Evolutionary conservation across 2,888 invertebrate species (phyloP).

Genomic region (Arge pagana): DNA sequence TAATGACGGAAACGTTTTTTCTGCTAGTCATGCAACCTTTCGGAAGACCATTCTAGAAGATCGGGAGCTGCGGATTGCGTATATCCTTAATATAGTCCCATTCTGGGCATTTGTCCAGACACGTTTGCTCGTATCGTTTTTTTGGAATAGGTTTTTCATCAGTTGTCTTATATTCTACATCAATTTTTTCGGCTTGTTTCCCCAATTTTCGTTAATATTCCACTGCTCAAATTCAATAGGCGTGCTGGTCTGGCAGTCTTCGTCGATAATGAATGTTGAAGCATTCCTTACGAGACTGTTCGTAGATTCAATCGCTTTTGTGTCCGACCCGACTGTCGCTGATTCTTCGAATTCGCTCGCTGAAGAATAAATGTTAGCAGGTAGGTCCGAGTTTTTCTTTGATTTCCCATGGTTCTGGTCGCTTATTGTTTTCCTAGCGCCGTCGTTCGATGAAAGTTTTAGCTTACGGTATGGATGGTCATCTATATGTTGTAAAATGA

Average conservation of each 20-base stretch:
- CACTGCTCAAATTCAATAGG: constrained; percentile 5
- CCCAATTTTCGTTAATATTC: constrained; percentile 5
- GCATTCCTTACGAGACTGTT: neutral
- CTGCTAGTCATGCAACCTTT: neutral
- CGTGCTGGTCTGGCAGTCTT: constrained; percentile 1
- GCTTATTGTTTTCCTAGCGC: neutral
- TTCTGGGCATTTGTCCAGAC: constrained; percentile 8
- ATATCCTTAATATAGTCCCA: neutral
- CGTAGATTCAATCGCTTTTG: constrained; percentile 1
- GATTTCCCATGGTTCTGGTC: neutral
- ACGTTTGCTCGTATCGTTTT: neutral
- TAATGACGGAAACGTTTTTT: neutral
- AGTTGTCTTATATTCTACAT: too few species aligned
- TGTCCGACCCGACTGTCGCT: neutral
- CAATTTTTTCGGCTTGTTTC: constrained; percentile 5
- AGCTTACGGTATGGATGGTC: constrained; percentile 30
- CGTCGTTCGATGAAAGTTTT: constrained; percentile 24
- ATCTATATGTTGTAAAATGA: constrained; percentile 29
- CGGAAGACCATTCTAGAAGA: constrained; percentile 11
- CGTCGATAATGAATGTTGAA: constrained; percentile 1
- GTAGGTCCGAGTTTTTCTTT: neutral
- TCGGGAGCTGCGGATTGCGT: neutral
- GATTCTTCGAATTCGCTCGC: constrained; percentile 1
- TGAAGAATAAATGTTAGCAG: neutral
- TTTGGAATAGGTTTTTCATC: neutral